Base-by-base conservation (phyloP, 2,113 vertebrate species). In the Phalacrocorax pelagicus region DNA sequence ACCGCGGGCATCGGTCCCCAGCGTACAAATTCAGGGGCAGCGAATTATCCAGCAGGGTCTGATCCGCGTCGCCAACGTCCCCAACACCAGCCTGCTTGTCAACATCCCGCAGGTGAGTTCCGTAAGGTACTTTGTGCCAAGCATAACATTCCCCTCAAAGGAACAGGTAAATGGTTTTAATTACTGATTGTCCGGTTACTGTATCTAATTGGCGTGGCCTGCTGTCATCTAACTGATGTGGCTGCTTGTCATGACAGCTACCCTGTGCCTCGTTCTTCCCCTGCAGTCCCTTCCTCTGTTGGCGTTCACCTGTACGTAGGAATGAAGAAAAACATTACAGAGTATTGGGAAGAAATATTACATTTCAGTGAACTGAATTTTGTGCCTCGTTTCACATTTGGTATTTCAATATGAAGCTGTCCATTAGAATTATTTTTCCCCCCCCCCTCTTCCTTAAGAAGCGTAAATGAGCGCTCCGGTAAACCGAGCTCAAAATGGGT, bases 31-130 rank as follows among this genome's bases (percentile, higher is more conserved):
- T 63, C 99, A 99, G 98, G 99, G 99, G 80, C 99, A 99, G 98
- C 97, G 99, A 34, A 99, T 99, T 95, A 99, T 99, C 97, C 99
- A 99, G 97, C 99, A 99, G 97, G 99, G 99, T 34, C 98, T 99
- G 84, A 99, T 99, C 96, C 99, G 99, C 1, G 99, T 99, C 32
- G 98, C 99, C 97, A 99, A 98, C 7, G 99, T 99, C 52, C 98
- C 99, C 96, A 99, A 97, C 88, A 98, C 99, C 85, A 99, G 98
- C 92, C 98, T 99, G 95, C 98, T 99, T 8, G 99, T 99, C 97
- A 99, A 99, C 95, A 99, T 99, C 98, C 98, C 99, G 4, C 97
- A 99, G 91, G 98, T 99, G 87, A 98, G 99, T 34, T 8, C 40
- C 5, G 0, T 1, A 2, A 2, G 16, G 1, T 8, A 0, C 12